Evolutionary conservation across 2,113 vertebrate genomes (phyloP).

Genomic region (Pterocles burchelli): DNA sequence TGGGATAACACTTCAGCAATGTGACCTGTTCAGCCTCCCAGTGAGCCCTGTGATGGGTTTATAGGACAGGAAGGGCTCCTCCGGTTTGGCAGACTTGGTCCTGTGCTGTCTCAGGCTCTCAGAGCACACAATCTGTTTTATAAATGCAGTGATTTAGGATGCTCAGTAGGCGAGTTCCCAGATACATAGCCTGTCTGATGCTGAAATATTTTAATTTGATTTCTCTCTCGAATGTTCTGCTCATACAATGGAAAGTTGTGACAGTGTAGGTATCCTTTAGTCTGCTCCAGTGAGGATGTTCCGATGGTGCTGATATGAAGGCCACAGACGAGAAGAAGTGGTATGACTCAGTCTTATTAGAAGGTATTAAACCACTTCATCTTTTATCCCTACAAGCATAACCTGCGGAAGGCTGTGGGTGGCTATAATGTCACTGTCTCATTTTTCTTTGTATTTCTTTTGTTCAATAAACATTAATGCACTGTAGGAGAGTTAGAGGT

Average conservation of each 20-base stretch:
- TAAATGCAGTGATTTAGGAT: not conserved
- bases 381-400: conserved; percentile 25
- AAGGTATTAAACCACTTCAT: conserved; percentile 56
- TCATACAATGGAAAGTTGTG: not conserved
- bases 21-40: not conserved
- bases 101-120: not conserved
- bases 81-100: not conserved
- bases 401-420: conserved; percentile 26
- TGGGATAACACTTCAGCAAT: not conserved
- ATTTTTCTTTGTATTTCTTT: conserved; percentile 39
- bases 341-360: conserved; percentile 16
- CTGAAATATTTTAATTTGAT: not conserved
- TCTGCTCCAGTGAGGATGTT: not conserved
- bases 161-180: not conserved
- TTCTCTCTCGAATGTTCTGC: not conserved
- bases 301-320: not conserved
- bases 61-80: not conserved
- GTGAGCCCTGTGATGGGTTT: not conserved
- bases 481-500: not conserved
- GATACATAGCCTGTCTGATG: not conserved
- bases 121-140: fast-evolving
- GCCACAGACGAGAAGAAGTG: not conserved
- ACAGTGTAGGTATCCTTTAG: not conserved
- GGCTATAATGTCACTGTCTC: not conserved
- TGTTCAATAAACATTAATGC: conserved; percentile 32